Conservation (phyloP, 1,140 invertebrate species). For the Hycleus cichorii region DNA sequence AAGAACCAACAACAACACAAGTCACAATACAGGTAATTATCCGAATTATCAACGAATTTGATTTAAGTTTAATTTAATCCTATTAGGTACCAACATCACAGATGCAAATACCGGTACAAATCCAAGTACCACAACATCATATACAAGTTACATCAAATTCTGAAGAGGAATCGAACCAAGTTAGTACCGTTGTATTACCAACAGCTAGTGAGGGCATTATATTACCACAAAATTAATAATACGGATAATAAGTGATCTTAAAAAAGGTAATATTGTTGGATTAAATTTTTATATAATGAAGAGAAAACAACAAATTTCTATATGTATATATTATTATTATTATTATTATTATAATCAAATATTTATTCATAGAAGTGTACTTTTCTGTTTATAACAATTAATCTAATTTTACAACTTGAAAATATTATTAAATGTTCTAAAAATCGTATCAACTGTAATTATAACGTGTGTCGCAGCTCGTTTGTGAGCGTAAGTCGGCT, state of each 20-base stretch:
- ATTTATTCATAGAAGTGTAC: too few species aligned
- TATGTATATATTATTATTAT: too few species aligned
- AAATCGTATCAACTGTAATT: too few species aligned
- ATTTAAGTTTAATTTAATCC: too few species aligned
- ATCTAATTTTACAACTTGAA: too few species aligned
- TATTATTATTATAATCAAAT: too few species aligned
- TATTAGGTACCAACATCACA: slow-evolving; percentile 37
- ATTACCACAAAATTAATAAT: slow-evolving; percentile 22
- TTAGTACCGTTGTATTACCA: slow-evolving; percentile 49
- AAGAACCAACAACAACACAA: slow-evolving; percentile 42
- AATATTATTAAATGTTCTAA: too few species aligned
- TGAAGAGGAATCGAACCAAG: slow-evolving; percentile 28
- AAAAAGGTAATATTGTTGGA: slow-evolving; percentile 7
- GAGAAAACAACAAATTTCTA: too few species aligned
- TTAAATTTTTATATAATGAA: not conserved
- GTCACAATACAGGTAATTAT: slow-evolving; percentile 48
- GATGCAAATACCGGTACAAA: slow-evolving; percentile 40
- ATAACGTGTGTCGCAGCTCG: too few species aligned
- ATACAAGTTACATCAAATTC: slow-evolving; percentile 31
- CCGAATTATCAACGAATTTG: too few species aligned
- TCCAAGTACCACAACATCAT: slow-evolving; percentile 40
- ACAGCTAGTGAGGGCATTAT: slow-evolving; percentile 44
- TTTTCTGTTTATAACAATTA: too few species aligned
- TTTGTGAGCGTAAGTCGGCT: too few species aligned
- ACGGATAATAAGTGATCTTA: slow-evolving; percentile 12